These are phyloP conservation scores for Helogale parvula DNA, from an alignment of 2,113 vertebrate species.

Conservation along the genomic window DNA sequence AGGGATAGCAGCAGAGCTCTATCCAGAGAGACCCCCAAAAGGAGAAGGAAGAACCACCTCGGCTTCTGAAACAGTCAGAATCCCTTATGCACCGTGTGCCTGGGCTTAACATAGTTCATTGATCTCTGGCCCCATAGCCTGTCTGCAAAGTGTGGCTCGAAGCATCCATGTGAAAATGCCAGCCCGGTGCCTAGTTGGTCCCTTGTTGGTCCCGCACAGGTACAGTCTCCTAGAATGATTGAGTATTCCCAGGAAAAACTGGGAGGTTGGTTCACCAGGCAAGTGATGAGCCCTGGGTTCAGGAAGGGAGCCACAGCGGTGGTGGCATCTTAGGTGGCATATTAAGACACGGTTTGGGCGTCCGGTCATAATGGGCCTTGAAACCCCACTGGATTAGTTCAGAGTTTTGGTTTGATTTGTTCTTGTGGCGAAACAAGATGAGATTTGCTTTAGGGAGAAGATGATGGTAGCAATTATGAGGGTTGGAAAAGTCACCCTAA, in stretches of 20 bases:
- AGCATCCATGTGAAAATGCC: background rate
- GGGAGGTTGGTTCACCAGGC: background rate
- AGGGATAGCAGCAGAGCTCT: rapidly evolving
- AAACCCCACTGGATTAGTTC: background rate
- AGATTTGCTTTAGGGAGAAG: background rate
- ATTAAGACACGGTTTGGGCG: background rate
- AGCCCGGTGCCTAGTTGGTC: rapidly evolving
- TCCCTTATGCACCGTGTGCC: background rate
- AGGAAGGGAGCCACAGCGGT: background rate
- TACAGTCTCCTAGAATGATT: background rate
- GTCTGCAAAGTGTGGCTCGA: background rate
- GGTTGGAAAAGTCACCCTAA: background rate
- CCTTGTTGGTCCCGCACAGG: background rate
- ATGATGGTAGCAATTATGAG: background rate
- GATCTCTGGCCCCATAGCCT: background rate
- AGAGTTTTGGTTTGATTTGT: background rate
- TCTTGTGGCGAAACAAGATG: background rate
- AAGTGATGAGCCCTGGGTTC: background rate
- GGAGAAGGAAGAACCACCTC: background rate
- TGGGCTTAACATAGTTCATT: background rate
- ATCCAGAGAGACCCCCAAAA: background rate
- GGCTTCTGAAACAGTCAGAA: background rate
- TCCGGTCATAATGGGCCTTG: background rate
- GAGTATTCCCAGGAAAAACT: rapidly evolving
- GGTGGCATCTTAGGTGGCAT: background rate